Conservation (phyloP, 2,888 invertebrate genomes). For the Aspidiotus destructor region DNA sequence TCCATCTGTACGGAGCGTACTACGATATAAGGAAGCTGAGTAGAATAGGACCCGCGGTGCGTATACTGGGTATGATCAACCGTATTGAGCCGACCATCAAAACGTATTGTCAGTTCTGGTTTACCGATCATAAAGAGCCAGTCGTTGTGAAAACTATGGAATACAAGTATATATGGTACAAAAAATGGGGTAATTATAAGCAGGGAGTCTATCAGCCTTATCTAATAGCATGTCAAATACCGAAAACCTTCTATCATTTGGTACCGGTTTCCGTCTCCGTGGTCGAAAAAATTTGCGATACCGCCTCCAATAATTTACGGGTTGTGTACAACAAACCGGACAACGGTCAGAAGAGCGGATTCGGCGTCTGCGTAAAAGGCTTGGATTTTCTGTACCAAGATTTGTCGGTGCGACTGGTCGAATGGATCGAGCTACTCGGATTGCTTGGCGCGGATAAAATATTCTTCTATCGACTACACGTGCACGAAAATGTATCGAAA, state of each 20-base stretch:
- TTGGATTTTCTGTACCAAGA: constrained; percentile 87
- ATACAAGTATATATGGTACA: constrained; percentile 90
- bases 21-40: constrained; percentile 71
- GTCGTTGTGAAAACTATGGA: constrained; percentile 71
- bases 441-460: constrained; percentile 84
- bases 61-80: constrained; percentile 81
- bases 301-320: constrained; percentile 70
- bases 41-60: constrained; percentile 68
- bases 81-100: constrained; percentile 71
- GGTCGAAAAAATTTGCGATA: constrained; percentile 75
- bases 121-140: constrained; percentile 70
- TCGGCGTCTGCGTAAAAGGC: constrained; percentile 89
- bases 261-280: constrained; percentile 76
- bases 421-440: constrained; percentile 85
- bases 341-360: constrained; percentile 57
- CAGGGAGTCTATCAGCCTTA: constrained; percentile 86
- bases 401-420: constrained; percentile 75
- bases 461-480: constrained; percentile 73
- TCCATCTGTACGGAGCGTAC: constrained; percentile 75
- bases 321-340: constrained; percentile 70
- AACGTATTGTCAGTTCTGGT: constrained; percentile 84
- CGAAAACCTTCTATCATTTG: constrained; percentile 57
- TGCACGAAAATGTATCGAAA: constrained; percentile 86
- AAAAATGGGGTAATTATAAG: constrained; percentile 88
- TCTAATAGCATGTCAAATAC: constrained; percentile 78